Conservation (phyloP, 2,113 vertebrate genomes). For the Theropithecus gelada region DNA sequence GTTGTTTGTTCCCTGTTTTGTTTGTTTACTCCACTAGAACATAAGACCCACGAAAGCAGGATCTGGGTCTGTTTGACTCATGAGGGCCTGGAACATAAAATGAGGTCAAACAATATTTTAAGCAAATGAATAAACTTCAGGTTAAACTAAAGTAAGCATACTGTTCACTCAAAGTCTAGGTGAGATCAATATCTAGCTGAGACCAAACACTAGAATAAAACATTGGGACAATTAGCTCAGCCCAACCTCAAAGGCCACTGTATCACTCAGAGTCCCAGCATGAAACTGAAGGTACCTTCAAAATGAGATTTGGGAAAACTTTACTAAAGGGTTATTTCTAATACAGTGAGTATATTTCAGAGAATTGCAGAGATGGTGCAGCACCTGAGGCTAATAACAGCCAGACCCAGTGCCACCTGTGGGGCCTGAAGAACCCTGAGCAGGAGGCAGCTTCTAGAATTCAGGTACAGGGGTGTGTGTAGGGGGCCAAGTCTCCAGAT, state of each 20-base stretch:
- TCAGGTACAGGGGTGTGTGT: fast-evolving
- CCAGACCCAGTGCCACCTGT: fast-evolving
- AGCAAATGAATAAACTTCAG: background rate
- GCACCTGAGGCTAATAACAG: background rate
- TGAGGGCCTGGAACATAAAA: background rate
- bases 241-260: background rate
- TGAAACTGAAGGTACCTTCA: background rate
- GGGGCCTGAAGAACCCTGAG: background rate
- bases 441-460: background rate
- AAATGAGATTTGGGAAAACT: background rate
- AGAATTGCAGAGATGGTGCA: fast-evolving
- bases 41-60: too few species aligned
- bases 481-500: background rate
- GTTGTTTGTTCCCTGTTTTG: background rate
- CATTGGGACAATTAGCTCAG: background rate
- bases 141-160: background rate
- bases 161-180: background rate
- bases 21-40: background rate
- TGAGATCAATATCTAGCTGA: background rate
- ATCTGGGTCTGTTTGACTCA: background rate
- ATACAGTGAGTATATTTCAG: too few species aligned
- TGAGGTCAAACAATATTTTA: background rate
- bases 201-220: background rate
- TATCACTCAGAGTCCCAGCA: background rate
- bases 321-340: background rate